These are phyloP conservation scores for Lepidurus apus DNA, from an alignment of 1,140 invertebrate species.

Conservation along the genomic window DNA sequence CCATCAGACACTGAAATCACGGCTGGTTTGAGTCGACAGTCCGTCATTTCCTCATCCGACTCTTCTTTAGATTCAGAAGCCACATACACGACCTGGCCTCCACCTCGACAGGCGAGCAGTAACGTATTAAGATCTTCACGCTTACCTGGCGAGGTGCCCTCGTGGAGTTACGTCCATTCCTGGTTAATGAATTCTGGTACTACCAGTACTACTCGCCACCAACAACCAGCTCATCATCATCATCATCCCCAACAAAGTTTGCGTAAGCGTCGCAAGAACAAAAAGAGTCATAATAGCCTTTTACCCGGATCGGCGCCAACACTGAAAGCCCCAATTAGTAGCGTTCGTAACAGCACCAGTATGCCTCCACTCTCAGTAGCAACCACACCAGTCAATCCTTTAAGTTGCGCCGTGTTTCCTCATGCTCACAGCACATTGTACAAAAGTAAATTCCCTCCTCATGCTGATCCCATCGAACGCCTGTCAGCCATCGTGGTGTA, in stretches of 20 bases:
- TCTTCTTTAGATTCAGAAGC: conserved; percentile 33
- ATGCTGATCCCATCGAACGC: background rate
- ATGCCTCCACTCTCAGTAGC: background rate
- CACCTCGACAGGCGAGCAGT: background rate
- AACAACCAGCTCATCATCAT: background rate
- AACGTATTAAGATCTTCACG: conserved; percentile 11
- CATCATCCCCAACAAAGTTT: background rate
- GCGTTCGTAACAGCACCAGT: background rate
- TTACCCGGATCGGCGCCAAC: background rate
- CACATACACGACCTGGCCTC: conserved; percentile 35
- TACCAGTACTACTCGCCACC: conserved; percentile 5
- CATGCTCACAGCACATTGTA: conserved; percentile 18
- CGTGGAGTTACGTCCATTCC: conserved; percentile 33
- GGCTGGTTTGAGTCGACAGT: conserved; percentile 15
- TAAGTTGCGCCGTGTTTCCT: conserved; percentile 17
- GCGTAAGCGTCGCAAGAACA: background rate
- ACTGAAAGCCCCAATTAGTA: conserved; percentile 7
- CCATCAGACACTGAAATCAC: conserved; percentile 34
- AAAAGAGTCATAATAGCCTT: conserved; percentile 18
- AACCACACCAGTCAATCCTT: background rate
- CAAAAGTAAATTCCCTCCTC: conserved; percentile 2
- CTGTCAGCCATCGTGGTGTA: conserved; percentile 10
- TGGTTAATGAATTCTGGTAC: conserved; percentile 31
- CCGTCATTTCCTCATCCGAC: conserved; percentile 29
- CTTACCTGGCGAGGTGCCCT: conserved; percentile 12